phyloP scores from a whole-genome alignment of 2,113 vertebrate genomes.

The Dasyprocta punctata region DNA sequence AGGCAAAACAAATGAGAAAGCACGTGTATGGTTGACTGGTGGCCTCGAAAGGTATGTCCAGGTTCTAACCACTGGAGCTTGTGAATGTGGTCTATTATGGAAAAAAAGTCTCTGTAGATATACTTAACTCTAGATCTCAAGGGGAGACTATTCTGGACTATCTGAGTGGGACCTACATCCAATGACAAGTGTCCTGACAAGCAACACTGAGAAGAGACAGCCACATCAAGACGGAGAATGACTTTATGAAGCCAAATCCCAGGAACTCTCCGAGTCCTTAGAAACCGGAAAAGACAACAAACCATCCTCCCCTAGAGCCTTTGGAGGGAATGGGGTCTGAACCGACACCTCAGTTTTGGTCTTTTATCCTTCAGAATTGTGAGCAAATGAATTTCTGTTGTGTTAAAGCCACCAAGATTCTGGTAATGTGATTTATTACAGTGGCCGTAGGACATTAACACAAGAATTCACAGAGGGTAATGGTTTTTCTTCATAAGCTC shows the following conservation, averaged over 20 bases:
- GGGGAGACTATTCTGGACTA: neutral
- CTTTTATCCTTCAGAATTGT: neutral
- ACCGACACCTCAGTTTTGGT: neutral
- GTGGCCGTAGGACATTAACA: neutral
- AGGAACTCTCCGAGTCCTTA: neutral
- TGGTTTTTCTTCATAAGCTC: neutral
- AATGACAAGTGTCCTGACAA: neutral
- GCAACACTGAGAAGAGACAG: neutral
- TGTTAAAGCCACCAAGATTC: neutral
- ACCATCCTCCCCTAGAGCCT: neutral
- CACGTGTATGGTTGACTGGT: neutral
- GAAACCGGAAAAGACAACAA: neutral
- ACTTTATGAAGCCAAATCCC: neutral
- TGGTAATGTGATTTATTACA: too few species aligned
- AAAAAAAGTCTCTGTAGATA: slow-evolving; percentile 1
- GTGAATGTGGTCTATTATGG: neutral
- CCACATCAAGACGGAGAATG: neutral
- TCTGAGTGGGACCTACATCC: neutral
- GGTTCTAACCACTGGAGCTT: neutral
- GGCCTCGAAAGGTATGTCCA: neutral
- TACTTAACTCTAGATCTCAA: neutral
- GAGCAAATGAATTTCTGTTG: neutral
- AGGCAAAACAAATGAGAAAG: neutral
- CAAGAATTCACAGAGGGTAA: neutral
- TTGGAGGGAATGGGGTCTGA: neutral